Conservation (phyloP, 2,888 invertebrate genomes). For the Encarsia formosa region DNA sequence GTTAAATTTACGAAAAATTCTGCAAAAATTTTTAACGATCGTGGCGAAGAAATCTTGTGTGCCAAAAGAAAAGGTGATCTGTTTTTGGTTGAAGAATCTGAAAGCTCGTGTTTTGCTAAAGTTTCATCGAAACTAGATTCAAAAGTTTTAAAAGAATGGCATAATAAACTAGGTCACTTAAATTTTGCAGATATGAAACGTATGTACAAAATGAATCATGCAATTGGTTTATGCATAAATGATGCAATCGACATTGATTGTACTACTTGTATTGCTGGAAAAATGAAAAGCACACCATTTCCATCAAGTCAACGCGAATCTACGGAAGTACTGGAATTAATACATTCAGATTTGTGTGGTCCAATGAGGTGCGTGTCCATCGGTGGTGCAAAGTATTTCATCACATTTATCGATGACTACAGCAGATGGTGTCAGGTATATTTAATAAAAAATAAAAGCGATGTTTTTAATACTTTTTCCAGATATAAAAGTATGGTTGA, state of each 20-base stretch:
- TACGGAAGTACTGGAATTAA: slow-evolving; percentile 17
- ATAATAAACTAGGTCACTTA: slow-evolving; percentile 25
- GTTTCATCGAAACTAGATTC: no score
- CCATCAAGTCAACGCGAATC: background rate
- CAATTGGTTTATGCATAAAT: background rate
- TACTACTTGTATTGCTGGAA: slow-evolving; percentile 6
- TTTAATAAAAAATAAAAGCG: slow-evolving; percentile 21
- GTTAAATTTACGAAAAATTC: slow-evolving; percentile 17
- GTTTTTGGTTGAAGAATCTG: slow-evolving; percentile 1
- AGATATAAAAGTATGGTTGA: slow-evolving; percentile 23
- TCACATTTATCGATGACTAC: slow-evolving; percentile 23
- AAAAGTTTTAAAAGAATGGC: slow-evolving; percentile 10
- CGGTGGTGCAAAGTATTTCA: slow-evolving; percentile 17
- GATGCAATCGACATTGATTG: background rate
- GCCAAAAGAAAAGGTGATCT: slow-evolving; percentile 25
- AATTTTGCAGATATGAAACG: slow-evolving; percentile 13
- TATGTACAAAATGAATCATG: slow-evolving; percentile 10
- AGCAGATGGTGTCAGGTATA: slow-evolving; percentile 19
- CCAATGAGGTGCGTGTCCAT: slow-evolving; percentile 14
- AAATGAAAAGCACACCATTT: slow-evolving; percentile 18
- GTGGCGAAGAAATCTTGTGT: slow-evolving; percentile 11
- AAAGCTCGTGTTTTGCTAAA: background rate
- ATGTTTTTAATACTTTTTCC: slow-evolving; percentile 13
- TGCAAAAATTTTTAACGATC: slow-evolving; percentile 16
- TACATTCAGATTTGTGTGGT: slow-evolving; percentile 26